Base-by-base conservation (phyloP, 2,888 invertebrate species). In the Capitulum mitella region DNA sequence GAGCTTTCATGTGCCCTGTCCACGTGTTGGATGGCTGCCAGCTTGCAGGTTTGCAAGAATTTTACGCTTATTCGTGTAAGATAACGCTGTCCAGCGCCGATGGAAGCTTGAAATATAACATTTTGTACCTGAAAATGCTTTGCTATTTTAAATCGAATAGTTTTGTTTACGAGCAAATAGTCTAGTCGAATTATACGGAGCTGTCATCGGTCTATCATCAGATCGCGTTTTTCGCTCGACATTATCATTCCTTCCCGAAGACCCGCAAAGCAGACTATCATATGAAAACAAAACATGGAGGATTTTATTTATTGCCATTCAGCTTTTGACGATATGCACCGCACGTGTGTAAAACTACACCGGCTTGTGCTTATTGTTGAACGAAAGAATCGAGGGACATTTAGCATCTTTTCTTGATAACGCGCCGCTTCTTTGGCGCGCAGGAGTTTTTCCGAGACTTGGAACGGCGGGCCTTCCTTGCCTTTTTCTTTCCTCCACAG, bases 21-120 rank as follows among this genome's bases (percentile, higher is more conserved):
- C 29, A 64, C 32, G 34, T 64, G 19, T 14, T 64, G 64, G 19
- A 32, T 64, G 64, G 29, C n/a, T 34, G 64, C 3, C 64, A 1
- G 29, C 51, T 51, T 64, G 51, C n/a, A n/a, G n/a, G 61, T 29
- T 14, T 12, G 61, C n/a, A 61, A 64, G 64, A 32, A 32, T 34
- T 32, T 51, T 51, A 64, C 64, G 64, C 64, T 64, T 64, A 64
- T 64, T 61, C 29, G 64, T 64, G 29, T 29, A 64, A 34, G 64
- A 64, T 64, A 64, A 64, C 64, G 64, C 64, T 64, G 34, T 29
- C 34, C 2, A 32, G 29, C 32, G 34, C 34, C 64, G 6, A 14
- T 29, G 64, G 19, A n/a, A 10, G 10, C 29, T 2, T 19, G 3
- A 34, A 64, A 64, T 64, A 64, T 34, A 64, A 64, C 64, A 64